Evolutionary conservation across 2,888 invertebrate genomes (phyloP).

Genomic region (Empis stercorea): DNA sequence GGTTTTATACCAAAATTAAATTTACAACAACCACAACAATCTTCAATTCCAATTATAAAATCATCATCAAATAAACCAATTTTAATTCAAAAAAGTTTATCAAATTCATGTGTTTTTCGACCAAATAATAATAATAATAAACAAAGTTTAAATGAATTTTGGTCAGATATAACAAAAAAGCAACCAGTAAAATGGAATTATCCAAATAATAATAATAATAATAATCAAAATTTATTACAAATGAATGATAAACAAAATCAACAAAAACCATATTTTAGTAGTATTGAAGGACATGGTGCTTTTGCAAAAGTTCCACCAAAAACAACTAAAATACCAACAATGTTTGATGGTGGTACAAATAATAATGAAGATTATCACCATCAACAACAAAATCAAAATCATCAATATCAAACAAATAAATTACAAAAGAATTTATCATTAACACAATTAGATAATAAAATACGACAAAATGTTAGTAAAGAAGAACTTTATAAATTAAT

Average conservation of each 20-base stretch:
- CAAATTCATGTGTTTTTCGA: conserved; percentile 15
- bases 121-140: conserved; percentile 32
- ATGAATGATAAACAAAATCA: background rate
- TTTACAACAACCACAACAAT: conserved; percentile 5
- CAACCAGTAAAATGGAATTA: conserved; percentile 32
- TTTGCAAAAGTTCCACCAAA: conserved; percentile 20
- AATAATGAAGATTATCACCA: conserved; percentile 20
- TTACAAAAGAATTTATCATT: conserved; percentile 33
- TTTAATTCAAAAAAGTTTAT: conserved; percentile 16
- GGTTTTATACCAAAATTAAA: conserved; percentile 9
- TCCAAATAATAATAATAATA: conserved; percentile 26
- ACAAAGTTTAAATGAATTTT: conserved; percentile 34
- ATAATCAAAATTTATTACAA: background rate
- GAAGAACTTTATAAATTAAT: conserved; percentile 35
- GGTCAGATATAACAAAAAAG: conserved; percentile 29
- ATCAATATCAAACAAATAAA: conserved; percentile 14
- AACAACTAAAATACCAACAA: conserved; percentile 22
- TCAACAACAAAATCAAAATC: conserved; percentile 10
- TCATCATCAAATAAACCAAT: conserved; percentile 4
- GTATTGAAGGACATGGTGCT: background rate
- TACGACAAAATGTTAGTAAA: conserved; percentile 32
- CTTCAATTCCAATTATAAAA: conserved; percentile 13
- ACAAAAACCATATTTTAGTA: background rate
- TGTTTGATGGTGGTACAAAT: background rate
- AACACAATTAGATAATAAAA: conserved; percentile 32